Evolutionary conservation across 2,888 invertebrate species (phyloP).

Genomic region (Andrena bucephala): DNA sequence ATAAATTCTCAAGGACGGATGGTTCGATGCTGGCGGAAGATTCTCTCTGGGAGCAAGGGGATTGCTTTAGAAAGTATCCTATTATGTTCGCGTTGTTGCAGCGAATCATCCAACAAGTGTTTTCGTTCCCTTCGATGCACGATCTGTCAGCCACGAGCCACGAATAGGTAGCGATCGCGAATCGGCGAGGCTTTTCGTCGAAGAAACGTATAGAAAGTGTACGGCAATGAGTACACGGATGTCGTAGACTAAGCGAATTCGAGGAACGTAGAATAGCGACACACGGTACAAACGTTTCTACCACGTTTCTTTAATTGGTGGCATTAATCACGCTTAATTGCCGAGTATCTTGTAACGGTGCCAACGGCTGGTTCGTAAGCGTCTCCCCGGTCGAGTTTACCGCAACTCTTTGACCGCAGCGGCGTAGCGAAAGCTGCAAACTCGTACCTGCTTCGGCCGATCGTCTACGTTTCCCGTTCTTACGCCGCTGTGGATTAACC

Average conservation of each 20-base stretch:
- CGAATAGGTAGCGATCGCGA: background rate
- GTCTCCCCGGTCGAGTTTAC: slow-evolving; percentile 69
- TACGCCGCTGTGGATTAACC: slow-evolving; percentile 82
- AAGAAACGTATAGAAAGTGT: background rate
- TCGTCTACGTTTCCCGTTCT: slow-evolving; percentile 46
- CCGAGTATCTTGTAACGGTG: slow-evolving; percentile 78
- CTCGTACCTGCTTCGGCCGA: background rate
- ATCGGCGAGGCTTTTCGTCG: background rate
- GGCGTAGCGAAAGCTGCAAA: slow-evolving; percentile 66
- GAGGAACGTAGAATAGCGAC: slow-evolving; percentile 18
- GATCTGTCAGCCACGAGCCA: background rate
- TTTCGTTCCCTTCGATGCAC: slow-evolving; percentile 16
- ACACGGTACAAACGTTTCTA: slow-evolving; percentile 51
- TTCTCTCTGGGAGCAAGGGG: slow-evolving; percentile 57
- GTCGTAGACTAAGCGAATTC: slow-evolving; percentile 1
- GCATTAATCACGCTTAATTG: slow-evolving; percentile 82
- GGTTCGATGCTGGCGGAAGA: slow-evolving; percentile 60
- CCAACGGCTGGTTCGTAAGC: slow-evolving; percentile 72
- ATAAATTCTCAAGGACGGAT: slow-evolving; percentile 76
- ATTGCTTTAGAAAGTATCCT: slow-evolving; percentile 68
- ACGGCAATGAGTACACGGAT: slow-evolving; percentile 13
- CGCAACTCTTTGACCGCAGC: slow-evolving; percentile 78
- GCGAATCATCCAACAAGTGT: slow-evolving; percentile 58
- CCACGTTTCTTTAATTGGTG: slow-evolving; percentile 80
- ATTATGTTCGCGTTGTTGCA: slow-evolving; percentile 56